phyloP scores from a whole-genome alignment of 1,140 invertebrate genomes.

The Aplysia californica region DNA sequence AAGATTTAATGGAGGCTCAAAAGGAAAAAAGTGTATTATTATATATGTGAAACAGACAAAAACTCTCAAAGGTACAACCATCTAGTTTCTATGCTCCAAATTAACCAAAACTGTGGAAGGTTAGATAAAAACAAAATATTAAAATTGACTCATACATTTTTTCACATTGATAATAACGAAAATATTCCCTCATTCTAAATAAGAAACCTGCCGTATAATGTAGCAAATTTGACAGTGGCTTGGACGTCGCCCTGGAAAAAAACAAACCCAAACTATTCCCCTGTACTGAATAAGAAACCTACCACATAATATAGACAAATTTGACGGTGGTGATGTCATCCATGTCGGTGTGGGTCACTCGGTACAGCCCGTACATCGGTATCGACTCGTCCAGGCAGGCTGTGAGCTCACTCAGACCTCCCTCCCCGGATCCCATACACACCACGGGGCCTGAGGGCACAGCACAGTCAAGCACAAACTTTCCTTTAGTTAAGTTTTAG shows the following conservation, averaged over 20 bases:
- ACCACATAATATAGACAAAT: constrained; percentile 66
- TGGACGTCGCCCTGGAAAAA: not conserved
- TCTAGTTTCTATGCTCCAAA: too few species aligned
- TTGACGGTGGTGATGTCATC: constrained; percentile 63
- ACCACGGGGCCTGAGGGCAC: constrained; percentile 43
- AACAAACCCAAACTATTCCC: not conserved
- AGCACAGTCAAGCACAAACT: not conserved
- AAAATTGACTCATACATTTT: constrained; percentile 8
- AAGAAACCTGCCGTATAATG: too few species aligned
- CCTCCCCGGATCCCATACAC: constrained; percentile 43
- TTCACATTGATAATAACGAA: not conserved
- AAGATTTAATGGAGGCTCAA: too few species aligned
- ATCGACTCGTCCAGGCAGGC: constrained; percentile 39
- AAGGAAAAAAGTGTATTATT: too few species aligned
- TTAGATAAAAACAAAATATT: not conserved
- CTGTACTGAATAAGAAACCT: constrained; percentile 29
- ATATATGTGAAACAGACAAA: too few species aligned
- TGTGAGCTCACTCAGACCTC: constrained; percentile 48
- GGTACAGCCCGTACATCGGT: constrained; percentile 59
- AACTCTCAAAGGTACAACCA: too few species aligned
- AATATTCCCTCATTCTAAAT: too few species aligned
- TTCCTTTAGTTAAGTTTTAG: too few species aligned
- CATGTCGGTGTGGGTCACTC: constrained; percentile 50
- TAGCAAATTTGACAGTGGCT: too few species aligned
- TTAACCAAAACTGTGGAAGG: not conserved